Evolutionary conservation across 2,888 invertebrate species (phyloP), one percentile per base, ranked within the genome.

Genomic region (Arctia plantaginis): DNA sequence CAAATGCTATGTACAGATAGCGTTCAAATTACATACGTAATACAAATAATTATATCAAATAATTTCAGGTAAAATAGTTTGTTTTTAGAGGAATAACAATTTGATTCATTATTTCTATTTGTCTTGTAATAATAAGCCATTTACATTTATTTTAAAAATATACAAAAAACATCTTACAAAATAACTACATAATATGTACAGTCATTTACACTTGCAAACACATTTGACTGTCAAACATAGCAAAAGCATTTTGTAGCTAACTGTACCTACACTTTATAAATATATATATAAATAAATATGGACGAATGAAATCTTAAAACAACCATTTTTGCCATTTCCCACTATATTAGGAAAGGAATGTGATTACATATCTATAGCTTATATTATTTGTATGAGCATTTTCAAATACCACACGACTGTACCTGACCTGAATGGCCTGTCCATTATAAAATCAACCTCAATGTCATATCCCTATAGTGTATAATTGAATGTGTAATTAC

Each of bases 301-400:
- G 76, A 79, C 76, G 79, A 77, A 76, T 74, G 74, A 79, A 79
- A 73, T 80, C 75, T 78, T 79, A 75, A 70, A 72, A 79, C 80
- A 84, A 82, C 79, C 77, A 69, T 72, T 69, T 27, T 33, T 77
- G 72, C 67, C 79, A 84, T 84, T 82, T 77, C 79, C 51, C 70
- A 78, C 79, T 71, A 69, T 64, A 69, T 71, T 72, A 82, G 82
- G 86, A 85, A 73, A 82, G 83, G 85, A 87, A 88, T 85, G 87
- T 85, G 79, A 80, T 77, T 74, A 77, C 55, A 76, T 84, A 82
- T 81, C 76, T 84, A 85, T 80, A 81, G 76, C 82, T 79, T 81
- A 81, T 74, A 74, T 65, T 72, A 82, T 71, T 55, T 75, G 74
- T 79, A 82, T 87, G 88, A 87, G 87, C 87, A 85, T 85, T 85